Percentiles rank a stretch among this genome's conserved stretches.
These are phyloP conservation scores for Muntiacus reevesi DNA, from an alignment of 2,113 vertebrate species.

Conservation along the genomic window DNA sequence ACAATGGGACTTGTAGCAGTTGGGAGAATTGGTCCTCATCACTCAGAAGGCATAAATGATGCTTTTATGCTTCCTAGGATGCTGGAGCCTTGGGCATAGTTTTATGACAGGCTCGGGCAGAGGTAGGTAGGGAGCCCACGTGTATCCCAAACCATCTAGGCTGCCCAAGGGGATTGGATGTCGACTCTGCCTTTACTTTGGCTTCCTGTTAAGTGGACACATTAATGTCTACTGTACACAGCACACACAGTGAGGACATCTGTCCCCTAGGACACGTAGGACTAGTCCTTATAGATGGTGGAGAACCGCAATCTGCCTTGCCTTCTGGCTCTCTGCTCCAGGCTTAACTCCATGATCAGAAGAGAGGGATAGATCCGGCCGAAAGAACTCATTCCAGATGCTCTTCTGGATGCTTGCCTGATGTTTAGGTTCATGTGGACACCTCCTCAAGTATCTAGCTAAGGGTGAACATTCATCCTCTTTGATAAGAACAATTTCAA, in stretches of 20 bases:
- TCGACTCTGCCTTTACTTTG: neutral
- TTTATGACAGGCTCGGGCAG: neutral
- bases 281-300: neutral
- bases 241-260: neutral
- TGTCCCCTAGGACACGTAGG: neutral
- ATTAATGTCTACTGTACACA: too few species aligned
- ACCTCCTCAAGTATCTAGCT: neutral
- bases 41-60: neutral
- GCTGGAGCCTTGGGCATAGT: accelerated
- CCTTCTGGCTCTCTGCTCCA: neutral
- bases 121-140: accelerated
- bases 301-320: too few species aligned
- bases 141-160: too few species aligned
- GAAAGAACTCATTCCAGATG: neutral
- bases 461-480: neutral
- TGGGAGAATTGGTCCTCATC: too few species aligned
- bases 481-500: neutral
- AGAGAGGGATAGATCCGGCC: neutral
- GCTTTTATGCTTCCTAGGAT: neutral
- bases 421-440: neutral
- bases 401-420: neutral
- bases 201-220: neutral
- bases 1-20: neutral
- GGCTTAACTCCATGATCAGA: neutral
- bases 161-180: neutral